Base-by-base conservation (phyloP, 2,113 vertebrate species). In the Serinus canaria region DNA sequence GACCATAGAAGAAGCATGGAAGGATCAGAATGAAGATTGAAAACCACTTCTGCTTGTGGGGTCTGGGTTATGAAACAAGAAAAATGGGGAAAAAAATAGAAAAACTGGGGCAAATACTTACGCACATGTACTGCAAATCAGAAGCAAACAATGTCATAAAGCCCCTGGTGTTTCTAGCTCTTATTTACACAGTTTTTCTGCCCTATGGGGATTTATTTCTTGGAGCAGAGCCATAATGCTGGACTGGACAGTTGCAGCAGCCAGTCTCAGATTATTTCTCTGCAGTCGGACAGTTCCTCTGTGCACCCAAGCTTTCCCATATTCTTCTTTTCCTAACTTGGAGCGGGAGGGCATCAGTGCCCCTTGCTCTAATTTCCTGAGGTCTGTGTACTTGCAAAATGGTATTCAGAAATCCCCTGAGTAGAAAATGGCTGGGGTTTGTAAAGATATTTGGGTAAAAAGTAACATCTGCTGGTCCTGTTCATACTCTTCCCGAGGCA, bases 91-190 rank as follows among this genome's bases (percentile, higher is more conserved):
- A 37, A 62, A 62, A 33, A 10, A 3, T 44, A 33, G 39, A 39
- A 74, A 82, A 70, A 28, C 6, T 33, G 21, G 13, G 30, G 21
- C 15, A 77, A 74, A 88, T 33, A 52, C 9, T 52, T 81, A 16
- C 1, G 3, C 9, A 46, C 0, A 2, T 5, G 1, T 33, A 56
- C 43, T n/a, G 23, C 1, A 3, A 74, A 30, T 46, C 18, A 78
- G 50, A 88, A 23, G 28, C 64, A 70, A 88, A 68, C 8, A 44
- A 47, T 23, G 2, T 27, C 10, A 55, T 28, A 59, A 80, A 68
- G 24, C 59, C 15, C 10, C 25, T 56, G 37, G 15, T 9, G 4
- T 31, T 88, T 79, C 72, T 89, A 62, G 31, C 5, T 68, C 4
- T 41, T 63, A n/a, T 50, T 73, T 83, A 64, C 15, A 7, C 35